phyloP scores from a whole-genome alignment of 2,888 invertebrate species.

The Pseudanteris insignis region DNA sequence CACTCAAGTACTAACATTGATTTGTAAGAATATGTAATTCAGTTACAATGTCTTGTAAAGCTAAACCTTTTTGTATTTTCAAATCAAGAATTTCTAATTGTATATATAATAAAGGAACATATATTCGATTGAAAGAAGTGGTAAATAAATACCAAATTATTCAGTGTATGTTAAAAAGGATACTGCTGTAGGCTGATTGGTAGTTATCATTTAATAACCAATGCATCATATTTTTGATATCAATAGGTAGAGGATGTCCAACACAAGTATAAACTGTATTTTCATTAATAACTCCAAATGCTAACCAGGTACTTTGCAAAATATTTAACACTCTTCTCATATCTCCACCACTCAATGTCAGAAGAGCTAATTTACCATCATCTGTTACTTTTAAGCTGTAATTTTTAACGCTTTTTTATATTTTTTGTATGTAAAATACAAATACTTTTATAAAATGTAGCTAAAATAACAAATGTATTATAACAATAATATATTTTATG shows the following conservation, averaged over 20 bases:
- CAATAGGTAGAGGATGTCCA: slow-evolving; percentile 91
- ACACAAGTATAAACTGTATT: slow-evolving; percentile 95
- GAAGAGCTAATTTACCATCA: slow-evolving; percentile 88
- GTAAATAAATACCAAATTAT: neutral
- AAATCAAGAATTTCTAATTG: slow-evolving; percentile 79
- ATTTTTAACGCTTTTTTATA: too few species aligned
- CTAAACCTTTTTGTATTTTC: slow-evolving; percentile 89
- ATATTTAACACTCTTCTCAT: slow-evolving; percentile 98
- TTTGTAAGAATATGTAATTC: slow-evolving; percentile 89
- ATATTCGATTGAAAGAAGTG: too few species aligned
- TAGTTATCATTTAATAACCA: slow-evolving; percentile 86
- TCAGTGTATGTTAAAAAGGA: slow-evolving; percentile 71
- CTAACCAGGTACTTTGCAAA: slow-evolving; percentile 94
- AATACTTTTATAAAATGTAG: too few species aligned
- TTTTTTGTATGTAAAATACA: too few species aligned
- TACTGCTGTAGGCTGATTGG: slow-evolving; percentile 80
- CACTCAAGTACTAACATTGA: slow-evolving; percentile 75
- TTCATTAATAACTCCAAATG: slow-evolving; percentile 88
- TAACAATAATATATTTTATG: neutral
- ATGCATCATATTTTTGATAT: slow-evolving; percentile 88
- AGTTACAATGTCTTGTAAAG: slow-evolving; percentile 90
- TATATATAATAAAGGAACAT: slow-evolving; percentile 49
- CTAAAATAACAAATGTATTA: too few species aligned
- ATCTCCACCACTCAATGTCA: slow-evolving; percentile 92
- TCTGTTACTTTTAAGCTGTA: slow-evolving; percentile 63